Evolutionary conservation across 2,797 vertebrate genomes (phyloP), one percentile per base, ranked within the genome.

Genomic region (Rhynchotus rufescens): DNA sequence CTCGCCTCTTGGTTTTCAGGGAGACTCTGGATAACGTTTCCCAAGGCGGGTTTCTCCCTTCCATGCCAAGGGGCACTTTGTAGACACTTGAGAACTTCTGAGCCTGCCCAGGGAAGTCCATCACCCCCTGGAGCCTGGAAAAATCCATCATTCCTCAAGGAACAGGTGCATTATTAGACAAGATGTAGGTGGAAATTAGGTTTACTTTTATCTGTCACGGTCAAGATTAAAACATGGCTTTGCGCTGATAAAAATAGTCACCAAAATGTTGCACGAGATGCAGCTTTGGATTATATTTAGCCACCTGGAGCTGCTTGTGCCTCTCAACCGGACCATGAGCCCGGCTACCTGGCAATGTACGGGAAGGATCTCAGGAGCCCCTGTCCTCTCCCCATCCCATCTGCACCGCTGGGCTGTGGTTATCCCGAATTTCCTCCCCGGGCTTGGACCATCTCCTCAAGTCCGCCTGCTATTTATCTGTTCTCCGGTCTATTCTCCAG

Each of bases 1-100:
- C 75, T 89, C 91, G 87, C 60, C 73, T 51, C 59, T n/a, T 67
- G 15, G 42, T 91, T 91, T 93, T 89, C 47, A 42, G 62, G 80
- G 61, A 56, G 11, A 16, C 25, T 91, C 26, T 87, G 64, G 32
- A 10, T 86, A 62, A 62, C 10, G 20, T 44, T 71, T 65, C n/a
- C 69, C 0, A 1, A 80, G 54, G 49, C 85, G 51, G 20, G 84
- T 85, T 91, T 87, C n/a, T 84, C 73, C 59, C 20, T n/a, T n/a
- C 73, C 56, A 13, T 32, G 49, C 77, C 68, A 65, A 59, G n/a
- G n/a, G 34, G 32, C 76, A 16, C 21, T 81, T 5, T 13, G 9
- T 56, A 62, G 74, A 60, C 22, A 68, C 28, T 3, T 76, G 14
- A 66, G 23, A 30, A 26, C 42, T 81, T 10, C 38, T 73, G 32